A percentile compares a stretch with the other conserved stretches of the same genome.
Evolutionary conservation across 2,113 vertebrate genomes (phyloP).

Genomic region (Puffinus mauretanicus): DNA sequence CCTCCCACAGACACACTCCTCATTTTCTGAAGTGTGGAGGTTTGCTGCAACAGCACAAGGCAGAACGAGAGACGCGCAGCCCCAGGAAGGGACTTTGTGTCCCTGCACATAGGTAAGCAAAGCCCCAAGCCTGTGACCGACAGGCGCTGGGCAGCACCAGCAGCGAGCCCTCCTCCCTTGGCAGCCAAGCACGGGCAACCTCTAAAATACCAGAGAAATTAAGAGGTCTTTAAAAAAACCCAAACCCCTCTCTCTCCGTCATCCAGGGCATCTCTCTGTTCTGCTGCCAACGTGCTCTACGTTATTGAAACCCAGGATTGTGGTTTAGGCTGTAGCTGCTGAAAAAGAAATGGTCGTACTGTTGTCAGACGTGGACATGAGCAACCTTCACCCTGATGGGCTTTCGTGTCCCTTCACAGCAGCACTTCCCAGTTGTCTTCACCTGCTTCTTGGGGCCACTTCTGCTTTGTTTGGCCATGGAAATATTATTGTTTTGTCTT

Average conservation of each 20-base stretch:
- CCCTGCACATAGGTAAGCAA: neutral
- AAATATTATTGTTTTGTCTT: neutral
- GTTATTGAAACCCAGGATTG: neutral
- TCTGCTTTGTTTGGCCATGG: neutral
- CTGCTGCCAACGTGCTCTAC: neutral
- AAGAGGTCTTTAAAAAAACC: neutral
- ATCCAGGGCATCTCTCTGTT: neutral
- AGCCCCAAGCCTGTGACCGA: neutral
- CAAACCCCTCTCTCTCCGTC: too few relatives aligned
- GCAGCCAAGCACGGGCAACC: neutral
- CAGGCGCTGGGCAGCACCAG: neutral
- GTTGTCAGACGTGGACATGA: accelerated
- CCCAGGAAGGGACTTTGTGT: neutral
- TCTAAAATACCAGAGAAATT: neutral
- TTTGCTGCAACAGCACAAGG: neutral
- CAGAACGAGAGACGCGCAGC: accelerated
- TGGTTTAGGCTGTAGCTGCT: neutral
- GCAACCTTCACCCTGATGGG: neutral
- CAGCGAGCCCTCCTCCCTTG: accelerated
- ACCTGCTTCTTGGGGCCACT: neutral
- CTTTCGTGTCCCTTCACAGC: neutral
- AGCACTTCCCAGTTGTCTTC: neutral
- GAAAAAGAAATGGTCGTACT: neutral
- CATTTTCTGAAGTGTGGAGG: neutral
- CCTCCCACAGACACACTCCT: neutral